These are phyloP conservation scores for Drosophila nebulosa DNA, from an alignment of 1,140 invertebrate genomes.

Conservation along the genomic window DNA sequence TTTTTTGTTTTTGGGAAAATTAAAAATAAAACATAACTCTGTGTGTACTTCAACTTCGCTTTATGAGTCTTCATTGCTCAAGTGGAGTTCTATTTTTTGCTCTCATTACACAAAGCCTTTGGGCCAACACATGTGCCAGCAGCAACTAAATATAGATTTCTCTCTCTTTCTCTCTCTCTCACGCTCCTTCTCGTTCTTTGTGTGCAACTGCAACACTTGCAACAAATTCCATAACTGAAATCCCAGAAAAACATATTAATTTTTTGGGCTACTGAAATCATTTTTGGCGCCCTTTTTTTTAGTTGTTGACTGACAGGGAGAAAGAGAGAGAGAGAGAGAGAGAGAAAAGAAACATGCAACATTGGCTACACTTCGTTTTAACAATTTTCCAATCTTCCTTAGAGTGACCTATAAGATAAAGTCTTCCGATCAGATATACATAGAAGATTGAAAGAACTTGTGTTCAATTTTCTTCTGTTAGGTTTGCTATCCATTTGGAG, in stretches of 20 bases:
- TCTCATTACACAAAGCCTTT: slow-evolving; percentile 73
- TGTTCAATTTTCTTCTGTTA: no score
- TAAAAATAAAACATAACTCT: slow-evolving; percentile 72
- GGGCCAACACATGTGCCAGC: slow-evolving; percentile 62
- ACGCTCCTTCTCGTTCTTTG: not conserved
- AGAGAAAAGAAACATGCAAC: no score
- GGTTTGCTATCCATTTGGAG: no score
- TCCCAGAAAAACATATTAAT: slow-evolving; percentile 16
- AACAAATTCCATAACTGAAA: slow-evolving; percentile 23
- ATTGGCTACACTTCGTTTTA: no score
- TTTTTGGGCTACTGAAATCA: not conserved
- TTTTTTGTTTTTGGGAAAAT: slow-evolving; percentile 47
- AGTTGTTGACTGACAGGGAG: no score
- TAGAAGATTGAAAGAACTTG: no score
- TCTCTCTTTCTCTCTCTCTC: slow-evolving; percentile 5
- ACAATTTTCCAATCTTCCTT: no score
- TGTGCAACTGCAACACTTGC: slow-evolving; percentile 51
- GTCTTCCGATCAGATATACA: no score
- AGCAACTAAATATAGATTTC: slow-evolving; percentile 33
- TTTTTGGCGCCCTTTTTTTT: slow-evolving; percentile 40
- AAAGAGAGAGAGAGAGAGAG: no score
- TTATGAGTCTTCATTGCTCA: slow-evolving; percentile 61
- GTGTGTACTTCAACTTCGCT: slow-evolving; percentile 48
- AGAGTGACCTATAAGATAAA: no score
- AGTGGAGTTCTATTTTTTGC: slow-evolving; percentile 70